Conservation (phyloP, 2,888 invertebrate species). For the Tuberolachnus salignus region DNA sequence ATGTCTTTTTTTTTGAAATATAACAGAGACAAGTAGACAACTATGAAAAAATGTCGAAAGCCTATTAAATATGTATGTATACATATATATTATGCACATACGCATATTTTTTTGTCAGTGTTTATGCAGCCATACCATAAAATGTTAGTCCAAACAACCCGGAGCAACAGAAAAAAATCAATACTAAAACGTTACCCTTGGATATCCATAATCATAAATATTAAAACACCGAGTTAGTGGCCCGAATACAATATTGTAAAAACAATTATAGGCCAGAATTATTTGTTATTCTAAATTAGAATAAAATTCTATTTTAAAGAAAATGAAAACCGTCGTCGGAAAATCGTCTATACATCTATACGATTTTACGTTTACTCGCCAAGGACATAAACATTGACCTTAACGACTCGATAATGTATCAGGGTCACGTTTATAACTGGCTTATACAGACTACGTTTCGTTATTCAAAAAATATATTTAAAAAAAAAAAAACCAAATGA, state of each 20-base stretch:
- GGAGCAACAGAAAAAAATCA: not conserved
- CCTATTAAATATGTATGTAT: no score
- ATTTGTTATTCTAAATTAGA: not conserved
- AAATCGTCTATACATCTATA: slow-evolving; percentile 7
- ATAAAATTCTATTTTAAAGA: slow-evolving; percentile 7
- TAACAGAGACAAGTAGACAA: no score
- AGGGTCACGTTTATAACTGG: slow-evolving; percentile 47
- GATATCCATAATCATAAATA: not conserved
- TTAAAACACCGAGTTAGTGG: not conserved
- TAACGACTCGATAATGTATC: slow-evolving; percentile 49
- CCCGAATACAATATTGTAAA: no score
- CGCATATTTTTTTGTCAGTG: not conserved
- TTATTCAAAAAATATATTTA: not conserved
- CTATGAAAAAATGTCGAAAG: no score
- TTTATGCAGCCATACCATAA: not conserved
- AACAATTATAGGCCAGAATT: not conserved
- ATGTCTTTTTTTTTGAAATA: no score
- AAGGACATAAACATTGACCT: slow-evolving; percentile 54
- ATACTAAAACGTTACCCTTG: not conserved
- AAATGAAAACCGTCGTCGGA: slow-evolving; percentile 2
- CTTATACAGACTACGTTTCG: slow-evolving; percentile 1
- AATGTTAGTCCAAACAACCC: not conserved
- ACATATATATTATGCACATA: no score
- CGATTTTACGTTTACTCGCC: slow-evolving; percentile 39
- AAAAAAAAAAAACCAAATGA: no score